Evolutionary conservation across 2,113 vertebrate species (phyloP).

Genomic region (Chascanopsetta lugubris): DNA sequence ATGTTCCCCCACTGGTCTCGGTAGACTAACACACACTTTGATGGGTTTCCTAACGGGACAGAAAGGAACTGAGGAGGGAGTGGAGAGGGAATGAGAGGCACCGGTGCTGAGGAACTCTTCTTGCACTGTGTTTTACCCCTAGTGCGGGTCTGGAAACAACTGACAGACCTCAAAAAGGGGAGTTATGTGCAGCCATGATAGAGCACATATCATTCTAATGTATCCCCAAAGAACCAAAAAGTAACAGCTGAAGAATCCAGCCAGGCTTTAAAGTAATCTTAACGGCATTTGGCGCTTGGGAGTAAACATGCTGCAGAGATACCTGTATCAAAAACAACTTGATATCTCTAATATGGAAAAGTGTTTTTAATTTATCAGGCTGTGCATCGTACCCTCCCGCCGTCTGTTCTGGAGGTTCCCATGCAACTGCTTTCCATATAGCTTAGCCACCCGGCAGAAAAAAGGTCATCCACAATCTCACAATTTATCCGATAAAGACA

Average conservation of each 20-base stretch:
- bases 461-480: slow-evolving; percentile 78
- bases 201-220: slow-evolving; percentile 21
- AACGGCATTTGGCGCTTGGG: not conserved
- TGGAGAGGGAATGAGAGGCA: slow-evolving; percentile 49
- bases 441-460: slow-evolving; percentile 70
- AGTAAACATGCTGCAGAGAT: not conserved
- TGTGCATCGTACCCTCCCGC: slow-evolving; percentile 11
- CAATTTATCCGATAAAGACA: slow-evolving; percentile 80
- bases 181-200: slow-evolving; percentile 26
- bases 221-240: slow-evolving; percentile 4
- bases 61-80: slow-evolving; percentile 58
- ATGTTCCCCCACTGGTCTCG: slow-evolving; percentile 84
- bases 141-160: slow-evolving; percentile 42
- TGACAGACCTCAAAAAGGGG: slow-evolving; percentile 33
- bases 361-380: slow-evolving; percentile 33
- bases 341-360: not conserved
- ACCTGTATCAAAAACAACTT: slow-evolving; percentile 2
- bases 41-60: slow-evolving; percentile 70
- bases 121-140: slow-evolving; percentile 52
- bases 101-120: slow-evolving; percentile 44
- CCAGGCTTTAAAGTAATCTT: not conserved
- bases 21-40: slow-evolving; percentile 83
- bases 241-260: slow-evolving; percentile 3
- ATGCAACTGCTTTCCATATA: slow-evolving; percentile 70
- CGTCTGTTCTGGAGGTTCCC: slow-evolving; percentile 70